Conservation (phyloP, 1,140 invertebrate species). For the Pseudomyrmex gracilis region DNA sequence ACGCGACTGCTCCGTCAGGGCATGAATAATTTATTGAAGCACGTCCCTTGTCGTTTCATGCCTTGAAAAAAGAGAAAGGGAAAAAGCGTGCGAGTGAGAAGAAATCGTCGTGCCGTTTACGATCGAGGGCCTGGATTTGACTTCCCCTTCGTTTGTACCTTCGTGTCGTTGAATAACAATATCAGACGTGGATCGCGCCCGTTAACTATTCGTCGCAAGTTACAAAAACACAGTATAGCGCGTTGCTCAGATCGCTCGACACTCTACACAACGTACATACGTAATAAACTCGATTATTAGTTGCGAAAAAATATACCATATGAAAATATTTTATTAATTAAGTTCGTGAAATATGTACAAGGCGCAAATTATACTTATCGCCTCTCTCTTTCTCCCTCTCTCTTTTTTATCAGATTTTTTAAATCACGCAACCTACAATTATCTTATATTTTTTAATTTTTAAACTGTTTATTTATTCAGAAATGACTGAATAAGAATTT, state of each 20-base stretch:
- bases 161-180: conserved; percentile 60
- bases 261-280: too few species aligned
- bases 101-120: conserved; percentile 35
- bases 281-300: conserved; percentile 11
- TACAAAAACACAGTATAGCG: conserved; percentile 19
- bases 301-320: conserved; percentile 4
- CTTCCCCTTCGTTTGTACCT: conserved; percentile 14
- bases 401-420: too few species aligned
- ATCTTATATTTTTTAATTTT: neutral
- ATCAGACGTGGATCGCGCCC: conserved; percentile 43
- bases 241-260: neutral
- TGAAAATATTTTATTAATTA: conserved; percentile 8
- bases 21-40: conserved; percentile 75
- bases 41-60: conserved; percentile 55
- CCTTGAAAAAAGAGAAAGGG: conserved; percentile 9
- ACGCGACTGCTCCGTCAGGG: conserved; percentile 29
- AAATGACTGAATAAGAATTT: too few species aligned
- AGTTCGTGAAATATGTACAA: neutral
- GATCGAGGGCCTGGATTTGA: conserved; percentile 17
- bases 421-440: neutral
- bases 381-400: neutral
- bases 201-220: conserved; percentile 67
- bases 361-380: neutral
- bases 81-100: conserved; percentile 11
- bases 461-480: neutral